Base-by-base conservation (phyloP, 2,888 invertebrate species). In the Timema podura region DNA sequence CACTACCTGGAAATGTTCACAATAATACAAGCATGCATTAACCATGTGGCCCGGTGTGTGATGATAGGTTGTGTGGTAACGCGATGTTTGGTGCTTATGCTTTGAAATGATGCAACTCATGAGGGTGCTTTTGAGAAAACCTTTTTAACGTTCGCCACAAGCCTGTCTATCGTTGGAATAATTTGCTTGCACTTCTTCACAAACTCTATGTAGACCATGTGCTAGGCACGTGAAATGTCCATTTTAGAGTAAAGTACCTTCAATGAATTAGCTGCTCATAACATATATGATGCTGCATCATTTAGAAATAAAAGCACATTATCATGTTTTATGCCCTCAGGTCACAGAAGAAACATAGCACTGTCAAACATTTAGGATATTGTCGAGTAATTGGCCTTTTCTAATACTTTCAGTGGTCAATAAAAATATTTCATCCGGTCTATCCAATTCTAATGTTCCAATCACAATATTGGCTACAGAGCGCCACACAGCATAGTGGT, bases 231-330 rank as follows among this genome's bases (percentile, higher is more conserved):
- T 30, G 30, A 30, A 1, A 30, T 30, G 30, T 30, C 1, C 30
- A 30, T 1, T 30, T 30, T 30, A 30, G 30, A 30, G 30, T 30
- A 1, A 30, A 30, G 30, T 30, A 2, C 30, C 30, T 30, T 30
- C 30, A 30, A 30, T 30, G 30, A 30, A 30, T 30, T 30, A 30
- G 30, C 30, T 30, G 30, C 30, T 30, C 30, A 3, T 30, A 30
- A 1, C 30, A 30, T 30, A 30, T 30, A 30, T 30, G 30, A 3
- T 30, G 30, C 30, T 30, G 3, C 30, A 30, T 64, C 45, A 45
- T 11, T 64, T 64, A 64, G 46, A 64, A 64, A 64, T 15, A 64
- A 64, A 64, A 64, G 47, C 64, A 64, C 64, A 64, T 64, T 44
- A 5, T 64, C 5, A 30, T 64, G 64, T 64, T 64, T 15, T 9